These are phyloP conservation scores for Pachymerium ferrugineum DNA, from an alignment of 2,888 invertebrate species.

Conservation along the genomic window DNA sequence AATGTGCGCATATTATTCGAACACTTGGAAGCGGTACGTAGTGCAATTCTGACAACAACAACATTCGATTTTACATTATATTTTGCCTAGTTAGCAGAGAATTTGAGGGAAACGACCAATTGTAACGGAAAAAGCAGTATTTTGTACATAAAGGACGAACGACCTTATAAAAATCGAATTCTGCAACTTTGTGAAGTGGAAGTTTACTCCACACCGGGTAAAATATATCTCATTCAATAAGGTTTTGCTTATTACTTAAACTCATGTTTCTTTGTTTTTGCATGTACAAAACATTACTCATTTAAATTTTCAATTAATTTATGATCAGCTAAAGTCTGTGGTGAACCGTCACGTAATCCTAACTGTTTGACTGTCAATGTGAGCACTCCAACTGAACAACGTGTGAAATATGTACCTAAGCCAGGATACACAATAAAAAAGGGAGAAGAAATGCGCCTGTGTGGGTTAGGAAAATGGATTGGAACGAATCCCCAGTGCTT, in stretches of 20 bases:
- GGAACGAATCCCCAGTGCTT: background rate
- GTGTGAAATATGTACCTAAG: background rate
- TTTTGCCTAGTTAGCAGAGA: slow-evolving; percentile 2
- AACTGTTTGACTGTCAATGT: background rate
- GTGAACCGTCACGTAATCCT: background rate
- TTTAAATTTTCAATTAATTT: too few relatives aligned
- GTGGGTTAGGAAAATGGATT: background rate
- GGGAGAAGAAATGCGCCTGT: background rate
- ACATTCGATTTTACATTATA: background rate
- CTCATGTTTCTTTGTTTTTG: background rate
- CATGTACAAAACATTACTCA: too few relatives aligned
- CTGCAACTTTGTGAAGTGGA: background rate
- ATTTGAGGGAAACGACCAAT: background rate
- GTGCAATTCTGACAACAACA: background rate
- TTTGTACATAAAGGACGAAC: background rate
- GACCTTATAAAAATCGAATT: background rate
- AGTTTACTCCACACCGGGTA: background rate
- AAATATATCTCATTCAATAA: too few relatives aligned
- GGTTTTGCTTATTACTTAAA: too few relatives aligned
- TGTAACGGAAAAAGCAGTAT: background rate
- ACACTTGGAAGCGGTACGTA: background rate
- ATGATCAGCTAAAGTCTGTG: background rate
- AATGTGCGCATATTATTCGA: background rate
- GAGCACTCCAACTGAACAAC: background rate
- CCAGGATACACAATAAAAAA: background rate